Evolutionary conservation across 2,113 vertebrate genomes (phyloP), one percentile per base, ranked within the genome.

Genomic region (Atherinomorus stipes): DNA sequence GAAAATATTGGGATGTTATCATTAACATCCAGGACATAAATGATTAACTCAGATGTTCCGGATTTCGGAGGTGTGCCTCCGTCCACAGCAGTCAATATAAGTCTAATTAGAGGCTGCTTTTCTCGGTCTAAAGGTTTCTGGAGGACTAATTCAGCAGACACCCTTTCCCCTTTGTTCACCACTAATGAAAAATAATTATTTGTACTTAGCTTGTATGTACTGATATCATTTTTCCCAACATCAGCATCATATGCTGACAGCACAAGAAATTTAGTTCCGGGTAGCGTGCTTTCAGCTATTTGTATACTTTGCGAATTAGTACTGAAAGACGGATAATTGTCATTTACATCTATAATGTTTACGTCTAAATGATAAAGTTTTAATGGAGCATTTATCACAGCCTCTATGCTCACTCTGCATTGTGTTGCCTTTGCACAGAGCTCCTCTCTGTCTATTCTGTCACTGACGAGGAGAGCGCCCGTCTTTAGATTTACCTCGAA

Each of bases 401-500:
- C 91, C 26, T 94, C 92, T 2, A 94, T 50, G 8, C 49, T 83
- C 5, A 92, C 21, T 1, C 75, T 68, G 9, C 93, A 94, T 64
- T 67, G 83, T 1, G 64, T 18, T 19, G 40, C 63, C 4, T 82
- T 79, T 10, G 75, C 75, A 42, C 93, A 94, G 1, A 94, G 83
- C 38, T 88, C 85, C 22, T 93, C 92, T 64, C 93, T 54, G 62
- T 93, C 91, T 57, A 94, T 91, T 59, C 74, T 77, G 0, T 92
- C 90, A 37, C 54, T 79, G 1, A 94, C 91, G 71, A 66, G 89
- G 1, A 93, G 84, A 52, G 83, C 28, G 4, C 92, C 93, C 18
- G 90, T 91, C 76, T 90, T 90, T 0, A 91, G n/a, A 69, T 93
- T 91, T 62, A 93, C 90, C 44, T 90, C 89, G 40, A 94, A 90